Base-by-base conservation (phyloP, 2,797 vertebrate species). In the Ctenopoma kingsleyae region DNA sequence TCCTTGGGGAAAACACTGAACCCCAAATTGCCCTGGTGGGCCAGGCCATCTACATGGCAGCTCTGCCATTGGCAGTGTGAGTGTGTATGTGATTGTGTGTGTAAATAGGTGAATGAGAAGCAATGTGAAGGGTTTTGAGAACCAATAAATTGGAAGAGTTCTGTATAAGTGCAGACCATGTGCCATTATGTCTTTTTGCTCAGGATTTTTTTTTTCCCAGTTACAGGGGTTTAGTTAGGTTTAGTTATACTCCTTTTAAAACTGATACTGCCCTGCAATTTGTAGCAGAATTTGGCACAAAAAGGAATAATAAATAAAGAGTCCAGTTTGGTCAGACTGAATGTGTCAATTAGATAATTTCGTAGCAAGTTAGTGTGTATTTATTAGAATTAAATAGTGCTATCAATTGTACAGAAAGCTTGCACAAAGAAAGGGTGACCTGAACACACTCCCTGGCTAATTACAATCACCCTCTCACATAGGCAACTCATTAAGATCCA, bases 401-500 rank as follows among this genome's bases (percentile, higher is more conserved):
- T 9, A 32, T 32, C 1, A 8, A 32, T 32, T 32, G 7, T 8
- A 36, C 35, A 36, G 35, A 11, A 12, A 12, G 11, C 41, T 48
- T 43, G 8, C 46, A 8, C n/a, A 62, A 30, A 55, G 8, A 6
- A 51, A 16, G 1, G 16, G 9, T 8, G 46, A 57, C 30, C 30
- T 32, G 30, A 32, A 32, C 30, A 32, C 8, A 32, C 70, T 32
- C 22, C 23, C 51, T 17, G 38, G 56, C 57, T 77, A 85, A 62
- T 81, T 68, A 23, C 41, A 44, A 23, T 71, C 56, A 68, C 56
- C 54, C 8, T 67, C 41, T 25, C 47, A 50, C 64, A 63, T 12
- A 54, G 55, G 54, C 67, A 54, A 25, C 54, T 83, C n/a, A 76
- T 85, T 76, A 59, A 67, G 40, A 58, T 46, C 17, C 48, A 57